phyloP scores from a whole-genome alignment of 2,113 vertebrate genomes.

The Pantherophis guttatus region DNA sequence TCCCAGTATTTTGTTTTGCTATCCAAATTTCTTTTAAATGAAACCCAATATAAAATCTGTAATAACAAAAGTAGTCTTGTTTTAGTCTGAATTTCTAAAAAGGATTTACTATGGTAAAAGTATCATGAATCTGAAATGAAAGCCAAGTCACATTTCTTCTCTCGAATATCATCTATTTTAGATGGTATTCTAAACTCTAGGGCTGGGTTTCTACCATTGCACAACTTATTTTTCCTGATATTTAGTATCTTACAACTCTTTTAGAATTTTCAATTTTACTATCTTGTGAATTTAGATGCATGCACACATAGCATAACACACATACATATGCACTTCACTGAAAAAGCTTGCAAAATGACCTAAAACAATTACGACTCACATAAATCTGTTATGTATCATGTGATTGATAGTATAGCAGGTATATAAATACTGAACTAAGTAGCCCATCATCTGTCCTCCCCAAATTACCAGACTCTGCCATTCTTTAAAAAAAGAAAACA shows the following conservation, averaged over 20 bases:
- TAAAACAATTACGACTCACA: neutral
- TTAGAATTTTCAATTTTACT: neutral
- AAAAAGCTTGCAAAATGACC: neutral
- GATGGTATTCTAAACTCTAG: neutral
- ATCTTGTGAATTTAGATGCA: too few relatives aligned
- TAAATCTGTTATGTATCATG: neutral
- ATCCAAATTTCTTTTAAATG: neutral
- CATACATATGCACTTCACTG: too few relatives aligned
- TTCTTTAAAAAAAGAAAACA: constrained; percentile 28
- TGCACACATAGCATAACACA: too few relatives aligned
- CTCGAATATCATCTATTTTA: neutral
- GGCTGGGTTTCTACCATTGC: neutral
- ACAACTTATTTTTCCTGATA: constrained; percentile 2
- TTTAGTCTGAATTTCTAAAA: neutral
- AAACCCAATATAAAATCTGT: neutral
- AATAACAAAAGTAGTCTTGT: neutral
- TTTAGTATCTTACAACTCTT: neutral
- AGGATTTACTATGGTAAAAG: neutral
- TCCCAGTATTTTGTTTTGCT: neutral
- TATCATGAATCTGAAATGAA: neutral
- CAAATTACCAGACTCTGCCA: constrained; percentile 15
- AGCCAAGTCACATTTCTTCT: neutral
- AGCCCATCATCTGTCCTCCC: neutral
- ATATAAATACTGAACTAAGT: constrained; percentile 21
- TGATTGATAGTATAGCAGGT: neutral